Conservation (phyloP, 2,797 vertebrate genomes). For the Dicrostonyx torquatus region DNA sequence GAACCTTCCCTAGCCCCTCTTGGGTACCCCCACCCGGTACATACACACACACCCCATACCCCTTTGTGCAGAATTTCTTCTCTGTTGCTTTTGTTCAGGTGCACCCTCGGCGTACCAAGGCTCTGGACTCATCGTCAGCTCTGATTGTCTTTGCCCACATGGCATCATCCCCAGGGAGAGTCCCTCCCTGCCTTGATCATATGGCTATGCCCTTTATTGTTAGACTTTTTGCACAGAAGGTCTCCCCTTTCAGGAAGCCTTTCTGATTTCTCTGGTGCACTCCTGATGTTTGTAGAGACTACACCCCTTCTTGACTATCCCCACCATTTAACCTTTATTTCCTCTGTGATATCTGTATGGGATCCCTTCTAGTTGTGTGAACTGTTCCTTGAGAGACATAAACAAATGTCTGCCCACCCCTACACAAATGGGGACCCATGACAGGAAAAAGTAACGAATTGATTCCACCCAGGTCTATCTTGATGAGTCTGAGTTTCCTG, state of each 20-base stretch:
- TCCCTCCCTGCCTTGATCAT: background rate
- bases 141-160: background rate
- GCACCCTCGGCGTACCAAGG: background rate
- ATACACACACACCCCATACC: too few relatives aligned
- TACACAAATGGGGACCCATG: background rate
- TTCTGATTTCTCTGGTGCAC: background rate
- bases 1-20: background rate
- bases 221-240: background rate
- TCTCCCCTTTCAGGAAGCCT: background rate
- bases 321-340: background rate
- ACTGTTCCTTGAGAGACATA: background rate
- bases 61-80: background rate
- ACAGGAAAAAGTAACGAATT: background rate
- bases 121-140: rapidly evolving
- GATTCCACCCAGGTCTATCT: background rate
- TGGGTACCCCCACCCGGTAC: background rate
- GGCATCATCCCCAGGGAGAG: background rate
- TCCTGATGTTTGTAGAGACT: background rate
- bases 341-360: background rate
- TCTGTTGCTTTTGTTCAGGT: background rate
- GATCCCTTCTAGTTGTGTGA: background rate
- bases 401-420: background rate
- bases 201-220: background rate
- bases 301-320: background rate
- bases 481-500: background rate